Evolutionary conservation across 2,888 invertebrate genomes (phyloP).

Genomic region (Spatulosminthurus flaviceps): DNA sequence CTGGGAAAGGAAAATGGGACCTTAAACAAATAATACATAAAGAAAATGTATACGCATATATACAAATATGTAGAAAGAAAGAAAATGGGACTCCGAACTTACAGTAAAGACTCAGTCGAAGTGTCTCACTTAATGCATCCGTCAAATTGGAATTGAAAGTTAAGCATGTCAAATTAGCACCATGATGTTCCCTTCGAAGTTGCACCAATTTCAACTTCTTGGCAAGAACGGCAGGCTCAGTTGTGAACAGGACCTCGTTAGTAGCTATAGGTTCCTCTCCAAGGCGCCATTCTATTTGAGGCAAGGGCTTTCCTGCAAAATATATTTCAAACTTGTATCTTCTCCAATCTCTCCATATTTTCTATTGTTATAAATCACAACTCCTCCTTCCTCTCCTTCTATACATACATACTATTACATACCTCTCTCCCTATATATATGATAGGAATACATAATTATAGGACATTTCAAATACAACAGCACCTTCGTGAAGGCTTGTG

Average conservation of each 20-base stretch:
- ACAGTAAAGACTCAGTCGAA: slow-evolving; percentile 62
- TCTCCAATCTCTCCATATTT: background rate
- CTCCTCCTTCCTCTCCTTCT: too few relatives aligned
- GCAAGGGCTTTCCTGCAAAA: slow-evolving; percentile 59
- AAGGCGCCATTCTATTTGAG: slow-evolving; percentile 61
- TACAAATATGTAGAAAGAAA: background rate
- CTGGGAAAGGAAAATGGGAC: too few relatives aligned
- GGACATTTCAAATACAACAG: too few relatives aligned
- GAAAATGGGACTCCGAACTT: slow-evolving; percentile 41
- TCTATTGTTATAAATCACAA: background rate
- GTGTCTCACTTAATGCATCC: slow-evolving; percentile 61
- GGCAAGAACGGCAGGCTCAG: slow-evolving; percentile 54
- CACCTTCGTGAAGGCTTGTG: too few relatives aligned
- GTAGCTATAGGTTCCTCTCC: slow-evolving; percentile 57
- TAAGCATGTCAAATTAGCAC: slow-evolving; percentile 64
- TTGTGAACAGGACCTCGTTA: slow-evolving; percentile 59
- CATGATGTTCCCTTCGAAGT: slow-evolving; percentile 62
- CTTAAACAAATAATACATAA: background rate
- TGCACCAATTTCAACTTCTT: slow-evolving; percentile 59
- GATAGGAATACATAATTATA: too few relatives aligned
- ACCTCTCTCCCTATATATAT: too few relatives aligned
- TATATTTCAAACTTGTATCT: background rate
- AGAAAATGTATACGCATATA: background rate
- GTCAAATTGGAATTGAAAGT: slow-evolving; percentile 64
- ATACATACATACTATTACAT: too few relatives aligned